phyloP scores from a whole-genome alignment of 2,888 invertebrate species.

The Epinotia demarniana region DNA sequence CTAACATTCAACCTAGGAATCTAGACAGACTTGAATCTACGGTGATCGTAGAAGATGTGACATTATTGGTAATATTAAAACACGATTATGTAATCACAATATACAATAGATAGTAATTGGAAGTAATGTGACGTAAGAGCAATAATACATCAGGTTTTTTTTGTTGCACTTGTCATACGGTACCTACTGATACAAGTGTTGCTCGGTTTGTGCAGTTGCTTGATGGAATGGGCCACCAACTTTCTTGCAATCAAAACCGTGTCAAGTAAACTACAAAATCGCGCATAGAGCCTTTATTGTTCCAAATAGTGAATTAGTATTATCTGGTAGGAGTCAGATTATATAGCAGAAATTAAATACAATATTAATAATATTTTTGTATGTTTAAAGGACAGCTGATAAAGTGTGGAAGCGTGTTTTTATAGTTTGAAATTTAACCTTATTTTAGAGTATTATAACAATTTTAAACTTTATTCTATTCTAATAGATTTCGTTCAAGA shows the following conservation, averaged over 20 bases:
- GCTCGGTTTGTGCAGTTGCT: conserved; percentile 17
- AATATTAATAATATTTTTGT: conserved; percentile 77
- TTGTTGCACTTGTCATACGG: conserved; percentile 17
- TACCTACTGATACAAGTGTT: conserved; percentile 10
- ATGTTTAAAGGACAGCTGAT: conserved; percentile 72
- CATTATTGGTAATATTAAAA: conserved; percentile 28
- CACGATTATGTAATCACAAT: conserved; percentile 8
- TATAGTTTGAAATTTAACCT: conserved; percentile 41
- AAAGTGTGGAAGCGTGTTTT: conserved; percentile 54
- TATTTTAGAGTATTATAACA: conserved; percentile 40
- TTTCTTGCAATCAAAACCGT: not conserved
- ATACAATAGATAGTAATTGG: conserved; percentile 10
- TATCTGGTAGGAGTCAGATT: conserved; percentile 47
- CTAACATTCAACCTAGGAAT: conserved; percentile 52
- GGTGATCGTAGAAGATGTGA: conserved; percentile 54
- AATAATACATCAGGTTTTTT: conserved; percentile 11
- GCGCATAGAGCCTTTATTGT: conserved; percentile 39
- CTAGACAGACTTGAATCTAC: conserved; percentile 54
- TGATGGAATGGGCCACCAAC: not conserved
- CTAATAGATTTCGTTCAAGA: conserved; percentile 52
- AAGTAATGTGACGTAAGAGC: conserved; percentile 15
- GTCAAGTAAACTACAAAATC: conserved; percentile 26
- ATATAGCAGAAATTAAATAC: conserved; percentile 52
- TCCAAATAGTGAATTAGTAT: conserved; percentile 42
- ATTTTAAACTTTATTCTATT: conserved; percentile 50